Conservation (phyloP, 2,797 vertebrate genomes). For the Hybognathus amarus region DNA sequence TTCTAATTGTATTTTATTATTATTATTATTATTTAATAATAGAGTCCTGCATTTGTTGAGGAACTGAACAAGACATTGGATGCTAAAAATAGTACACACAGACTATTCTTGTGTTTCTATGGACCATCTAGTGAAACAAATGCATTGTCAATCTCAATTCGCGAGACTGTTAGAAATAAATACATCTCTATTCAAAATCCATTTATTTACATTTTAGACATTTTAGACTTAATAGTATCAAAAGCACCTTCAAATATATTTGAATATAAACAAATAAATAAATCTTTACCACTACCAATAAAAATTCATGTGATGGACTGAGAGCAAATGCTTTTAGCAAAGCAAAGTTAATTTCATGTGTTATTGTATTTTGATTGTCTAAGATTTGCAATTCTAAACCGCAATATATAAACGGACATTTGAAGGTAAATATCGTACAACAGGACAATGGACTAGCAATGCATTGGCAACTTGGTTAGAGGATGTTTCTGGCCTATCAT, state of each 20-base stretch:
- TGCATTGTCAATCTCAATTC: neutral
- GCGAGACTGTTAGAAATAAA: neutral
- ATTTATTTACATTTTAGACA: neutral
- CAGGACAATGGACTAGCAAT: neutral
- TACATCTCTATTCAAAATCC: neutral
- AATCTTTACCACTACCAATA: neutral
- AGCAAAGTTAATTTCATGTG: neutral
- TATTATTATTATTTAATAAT: neutral
- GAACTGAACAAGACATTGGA: neutral
- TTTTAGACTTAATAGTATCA: neutral
- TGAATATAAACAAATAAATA: constrained; percentile 1
- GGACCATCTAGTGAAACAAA: constrained; percentile 1
- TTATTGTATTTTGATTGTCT: neutral
- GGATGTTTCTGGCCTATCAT: neutral
- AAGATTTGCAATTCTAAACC: neutral
- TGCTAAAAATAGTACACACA: neutral
- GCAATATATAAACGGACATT: neutral
- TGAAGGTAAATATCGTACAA: neutral
- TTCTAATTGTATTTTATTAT: too few relatives aligned
- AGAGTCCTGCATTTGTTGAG: constrained; percentile 5
- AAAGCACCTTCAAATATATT: neutral
- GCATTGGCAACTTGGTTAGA: neutral
- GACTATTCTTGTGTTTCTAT: neutral
- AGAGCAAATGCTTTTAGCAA: neutral
- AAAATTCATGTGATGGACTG: neutral